Evolutionary conservation across 2,113 vertebrate species (phyloP), one percentile per base, ranked within the genome.

Genomic region (Myiozetetes cayanensis): DNA sequence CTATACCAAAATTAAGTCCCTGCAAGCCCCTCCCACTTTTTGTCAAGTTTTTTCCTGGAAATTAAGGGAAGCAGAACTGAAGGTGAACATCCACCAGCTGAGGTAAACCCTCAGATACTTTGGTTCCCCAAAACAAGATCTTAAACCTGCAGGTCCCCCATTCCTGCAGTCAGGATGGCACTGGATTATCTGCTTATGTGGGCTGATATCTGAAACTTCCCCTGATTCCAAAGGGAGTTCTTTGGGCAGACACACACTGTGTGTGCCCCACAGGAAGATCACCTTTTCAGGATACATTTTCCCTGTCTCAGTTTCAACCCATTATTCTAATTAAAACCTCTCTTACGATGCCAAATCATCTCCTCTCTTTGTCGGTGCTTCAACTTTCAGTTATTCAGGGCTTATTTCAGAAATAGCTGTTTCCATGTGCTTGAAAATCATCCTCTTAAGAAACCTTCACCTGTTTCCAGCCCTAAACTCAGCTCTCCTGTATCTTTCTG

Each of bases 381-480:
- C 39, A 3, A 20, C 75, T 85, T 77, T 72, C 80, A 67, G 52
- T 89, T 78, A 46, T 14, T 81, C 7, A 7, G 30, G 20, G 46
- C 33, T 44, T 59, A 74, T 47, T 78, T 78, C 72, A 87, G 52
- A 63, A 25, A 1, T 3, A 87, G 44, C 14, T 41, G 9, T 30
- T 95, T 72, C 31, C 31, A 8, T 78, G 31, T 56, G 33, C 44
- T 72, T 78, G 41, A 39, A 82, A 67, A 89, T 68, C 62, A 23
- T 28, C 37, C 41, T 78, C 55, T 31, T 13, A 39, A 76, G 66
- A 66, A 61, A n/a, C 5, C 19, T 77, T 72, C 11, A 39, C 52
- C 27, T n/a, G 16, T 80, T 86, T 89, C 70, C 65, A 94, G 72
- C 68, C 65, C 83, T 67, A 4, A 92, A 65, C 37, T 63, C 67